Base-by-base conservation (phyloP, 1,140 invertebrate species). In the Diachasma alloeum region DNA sequence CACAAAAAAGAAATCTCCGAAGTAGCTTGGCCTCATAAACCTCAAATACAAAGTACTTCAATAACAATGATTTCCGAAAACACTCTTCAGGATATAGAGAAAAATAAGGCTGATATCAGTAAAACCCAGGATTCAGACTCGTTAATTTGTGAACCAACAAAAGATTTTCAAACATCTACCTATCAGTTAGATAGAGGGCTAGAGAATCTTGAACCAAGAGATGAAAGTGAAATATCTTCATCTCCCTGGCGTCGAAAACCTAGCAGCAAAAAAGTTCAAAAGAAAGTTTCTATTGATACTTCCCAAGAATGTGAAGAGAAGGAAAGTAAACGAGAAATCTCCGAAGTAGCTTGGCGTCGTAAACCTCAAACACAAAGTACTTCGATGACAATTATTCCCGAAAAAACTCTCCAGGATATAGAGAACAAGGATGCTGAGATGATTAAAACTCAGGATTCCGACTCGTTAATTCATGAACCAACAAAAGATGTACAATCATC, bases 251-350 rank as follows among this genome's bases (percentile, higher is more conserved):
- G n/a, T 53, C 48, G 48, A 19, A 53, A 53, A 53, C 48, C 48
- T 19, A 19, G 48, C n/a, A 15, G 1, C 15, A 53, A 53, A 19
- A 53, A 53, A 53, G 48, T 53, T 53, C 82, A 56, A 89, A 53
- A 17, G 89, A 59, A 90, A 89, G 80, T 84, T 82, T 31, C 76
- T 85, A 73, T 86, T 42, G 42, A 48, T 17, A 24, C 19, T 15
- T 2, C 39, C 10, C 5, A 84, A 19, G 82, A 26, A 72, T 87
- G 36, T 83, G 78, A 59, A 31, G 86, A 89, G 63, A 83, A 87
- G 71, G 75, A 81, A 63, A 74, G 79, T 84, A 8, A 79, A 77
- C 67, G 81, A 86, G 15, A 89, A 88, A 79, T 84, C 85, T 9
- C 67, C 19, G 66, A 68, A 24, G 66, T 56, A 24, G 44, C 78